Evolutionary conservation across 1,140 invertebrate genomes (phyloP).

Genomic region (Belonocnema kinseyi): DNA sequence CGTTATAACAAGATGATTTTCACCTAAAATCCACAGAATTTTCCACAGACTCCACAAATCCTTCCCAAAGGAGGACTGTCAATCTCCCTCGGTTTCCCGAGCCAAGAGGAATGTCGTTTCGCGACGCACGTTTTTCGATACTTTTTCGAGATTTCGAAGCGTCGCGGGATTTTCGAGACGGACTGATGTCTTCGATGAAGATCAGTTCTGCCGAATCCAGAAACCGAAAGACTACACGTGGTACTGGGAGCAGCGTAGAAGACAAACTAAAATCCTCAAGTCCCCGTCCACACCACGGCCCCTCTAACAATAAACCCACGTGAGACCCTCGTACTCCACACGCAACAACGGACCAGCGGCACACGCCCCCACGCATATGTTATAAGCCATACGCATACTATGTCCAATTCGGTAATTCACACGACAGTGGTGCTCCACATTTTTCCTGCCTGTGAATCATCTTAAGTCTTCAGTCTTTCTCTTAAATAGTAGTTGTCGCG

Average conservation of each 20-base stretch:
- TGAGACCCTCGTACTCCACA: constrained; percentile 48
- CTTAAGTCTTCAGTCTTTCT: no score
- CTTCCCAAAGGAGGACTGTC: constrained; percentile 13
- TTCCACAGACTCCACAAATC: constrained; percentile 27
- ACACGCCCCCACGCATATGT: constrained; percentile 13
- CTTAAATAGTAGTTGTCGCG: no score
- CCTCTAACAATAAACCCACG: constrained; percentile 72
- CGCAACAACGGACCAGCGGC: constrained; percentile 21
- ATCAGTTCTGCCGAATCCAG: neutral
- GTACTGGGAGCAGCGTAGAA: constrained; percentile 52
- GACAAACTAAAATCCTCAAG: constrained; percentile 64
- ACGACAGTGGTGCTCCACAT: no score
- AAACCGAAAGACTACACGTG: constrained; percentile 45
- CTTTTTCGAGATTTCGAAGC: neutral
- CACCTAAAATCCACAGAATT: constrained; percentile 11
- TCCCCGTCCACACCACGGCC: constrained; percentile 55
- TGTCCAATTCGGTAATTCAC: no score
- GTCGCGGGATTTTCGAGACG: neutral
- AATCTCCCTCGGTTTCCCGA: neutral
- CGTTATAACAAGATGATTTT: neutral
- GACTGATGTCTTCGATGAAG: neutral
- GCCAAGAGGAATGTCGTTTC: neutral
- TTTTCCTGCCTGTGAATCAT: no score
- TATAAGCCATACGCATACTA: no score
- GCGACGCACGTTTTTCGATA: neutral